These are phyloP conservation scores for Fukomys damarensis DNA, from an alignment of 2,113 vertebrate species.

Conservation along the genomic window DNA sequence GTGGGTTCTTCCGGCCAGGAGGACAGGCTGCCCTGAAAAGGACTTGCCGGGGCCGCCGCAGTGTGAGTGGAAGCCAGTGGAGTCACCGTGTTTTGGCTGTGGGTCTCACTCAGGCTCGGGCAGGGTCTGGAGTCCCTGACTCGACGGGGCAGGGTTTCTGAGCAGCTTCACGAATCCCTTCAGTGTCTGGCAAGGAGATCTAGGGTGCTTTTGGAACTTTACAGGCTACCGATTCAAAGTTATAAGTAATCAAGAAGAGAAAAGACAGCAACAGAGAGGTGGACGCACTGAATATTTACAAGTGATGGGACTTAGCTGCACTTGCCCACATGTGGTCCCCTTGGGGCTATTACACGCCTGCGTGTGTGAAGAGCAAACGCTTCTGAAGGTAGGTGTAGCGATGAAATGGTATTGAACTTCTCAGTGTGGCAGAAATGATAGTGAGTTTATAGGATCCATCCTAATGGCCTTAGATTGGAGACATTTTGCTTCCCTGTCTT, in stretches of 20 bases:
- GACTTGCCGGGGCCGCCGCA: not conserved
- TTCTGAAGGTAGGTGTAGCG: not conserved
- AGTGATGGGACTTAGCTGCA: not conserved
- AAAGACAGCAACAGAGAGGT: not conserved
- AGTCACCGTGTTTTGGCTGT: not conserved
- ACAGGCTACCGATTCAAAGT: not conserved
- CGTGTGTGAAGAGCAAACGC: not conserved
- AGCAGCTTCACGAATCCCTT: not conserved
- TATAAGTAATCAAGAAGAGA: not conserved
- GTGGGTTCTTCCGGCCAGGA: not conserved
- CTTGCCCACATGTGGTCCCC: not conserved
- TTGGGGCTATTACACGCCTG: not conserved
- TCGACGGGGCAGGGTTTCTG: not conserved
- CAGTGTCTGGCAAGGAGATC: not conserved
- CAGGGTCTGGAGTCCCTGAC: too few relatives aligned
- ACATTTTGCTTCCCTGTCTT: not conserved
- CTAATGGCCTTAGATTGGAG: not conserved
- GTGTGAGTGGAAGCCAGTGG: not conserved
- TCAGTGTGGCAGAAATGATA: not conserved
- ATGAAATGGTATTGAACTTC: not conserved
- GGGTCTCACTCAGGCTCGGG: not conserved
- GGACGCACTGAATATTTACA: not conserved
- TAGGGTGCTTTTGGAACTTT: not conserved
- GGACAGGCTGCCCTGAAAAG: slow-evolving; percentile 20
- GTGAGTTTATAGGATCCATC: not conserved